Percentiles rank a stretch among this genome's conserved stretches.
Evolutionary conservation across 2,113 vertebrate species (phyloP).

Genomic region (Corynorhinus townsendii): DNA sequence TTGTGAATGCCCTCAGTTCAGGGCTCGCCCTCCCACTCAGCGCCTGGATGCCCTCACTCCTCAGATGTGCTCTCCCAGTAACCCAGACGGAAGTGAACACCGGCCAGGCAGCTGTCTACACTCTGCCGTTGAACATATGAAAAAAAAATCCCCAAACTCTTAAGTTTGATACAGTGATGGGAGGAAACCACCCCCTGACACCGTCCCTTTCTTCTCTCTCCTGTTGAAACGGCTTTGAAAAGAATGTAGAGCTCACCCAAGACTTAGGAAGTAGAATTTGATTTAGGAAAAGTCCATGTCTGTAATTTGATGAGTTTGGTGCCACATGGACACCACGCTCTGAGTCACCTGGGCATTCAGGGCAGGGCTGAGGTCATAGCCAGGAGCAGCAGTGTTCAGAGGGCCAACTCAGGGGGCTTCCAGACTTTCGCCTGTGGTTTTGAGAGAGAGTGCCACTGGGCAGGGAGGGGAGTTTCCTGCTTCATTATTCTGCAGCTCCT

Average conservation of each 20-base stretch:
- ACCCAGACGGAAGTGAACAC: neutral
- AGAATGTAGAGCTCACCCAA: neutral
- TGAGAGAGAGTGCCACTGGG: neutral
- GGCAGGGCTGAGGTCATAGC: too few species aligned
- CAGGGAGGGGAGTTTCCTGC: neutral
- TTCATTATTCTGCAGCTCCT: neutral
- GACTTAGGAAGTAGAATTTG: neutral
- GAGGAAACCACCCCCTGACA: neutral
- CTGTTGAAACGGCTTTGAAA: neutral
- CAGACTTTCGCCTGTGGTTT: neutral
- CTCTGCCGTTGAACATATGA: neutral
- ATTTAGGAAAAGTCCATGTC: neutral
- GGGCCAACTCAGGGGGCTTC: neutral
- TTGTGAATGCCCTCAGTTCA: rapidly evolving
- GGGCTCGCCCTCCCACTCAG: rapidly evolving
- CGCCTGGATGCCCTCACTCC: neutral
- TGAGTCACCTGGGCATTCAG: rapidly evolving
- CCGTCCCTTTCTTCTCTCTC: neutral
- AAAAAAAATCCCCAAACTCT: neutral
- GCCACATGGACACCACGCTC: neutral
- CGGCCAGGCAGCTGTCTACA: neutral
- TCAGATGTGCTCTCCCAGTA: neutral
- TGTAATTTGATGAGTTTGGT: neutral
- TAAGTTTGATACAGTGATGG: neutral
- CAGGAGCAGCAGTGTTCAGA: neutral